phyloP scores from a whole-genome alignment of 2,113 vertebrate species.

The Erythrocercus mccallii region DNA sequence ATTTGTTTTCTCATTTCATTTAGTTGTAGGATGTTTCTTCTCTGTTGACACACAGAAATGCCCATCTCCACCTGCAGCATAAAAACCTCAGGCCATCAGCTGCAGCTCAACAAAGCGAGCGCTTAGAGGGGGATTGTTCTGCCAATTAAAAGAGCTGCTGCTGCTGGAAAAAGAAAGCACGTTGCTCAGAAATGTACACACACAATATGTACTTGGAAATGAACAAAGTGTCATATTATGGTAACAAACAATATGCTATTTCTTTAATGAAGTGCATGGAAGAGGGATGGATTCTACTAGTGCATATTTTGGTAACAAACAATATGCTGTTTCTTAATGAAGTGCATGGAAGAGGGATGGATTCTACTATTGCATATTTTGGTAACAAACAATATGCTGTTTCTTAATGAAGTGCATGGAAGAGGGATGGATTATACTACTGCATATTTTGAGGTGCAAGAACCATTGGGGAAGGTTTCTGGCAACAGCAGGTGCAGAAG shows the following conservation, averaged over 20 bases:
- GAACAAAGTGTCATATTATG: not conserved
- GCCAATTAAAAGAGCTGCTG: not conserved
- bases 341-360: too few relatives aligned
- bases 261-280: too few relatives aligned
- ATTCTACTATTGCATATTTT: too few relatives aligned
- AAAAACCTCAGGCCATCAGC: not conserved
- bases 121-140: not conserved
- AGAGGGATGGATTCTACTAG: too few relatives aligned
- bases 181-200: not conserved
- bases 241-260: too few relatives aligned
- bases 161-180: not conserved
- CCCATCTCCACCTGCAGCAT: not conserved
- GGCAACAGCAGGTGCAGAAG: not conserved
- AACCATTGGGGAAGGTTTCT: not conserved
- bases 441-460: not conserved
- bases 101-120: not conserved
- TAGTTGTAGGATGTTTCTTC: not conserved
- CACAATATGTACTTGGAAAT: not conserved
- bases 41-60: not conserved
- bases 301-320: too few relatives aligned
- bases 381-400: not conserved
- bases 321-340: too few relatives aligned
- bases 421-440: not conserved
- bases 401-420: not conserved
- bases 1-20: not conserved